Conservation (phyloP, 2,888 invertebrate genomes). For the Ophion obscuratus region DNA sequence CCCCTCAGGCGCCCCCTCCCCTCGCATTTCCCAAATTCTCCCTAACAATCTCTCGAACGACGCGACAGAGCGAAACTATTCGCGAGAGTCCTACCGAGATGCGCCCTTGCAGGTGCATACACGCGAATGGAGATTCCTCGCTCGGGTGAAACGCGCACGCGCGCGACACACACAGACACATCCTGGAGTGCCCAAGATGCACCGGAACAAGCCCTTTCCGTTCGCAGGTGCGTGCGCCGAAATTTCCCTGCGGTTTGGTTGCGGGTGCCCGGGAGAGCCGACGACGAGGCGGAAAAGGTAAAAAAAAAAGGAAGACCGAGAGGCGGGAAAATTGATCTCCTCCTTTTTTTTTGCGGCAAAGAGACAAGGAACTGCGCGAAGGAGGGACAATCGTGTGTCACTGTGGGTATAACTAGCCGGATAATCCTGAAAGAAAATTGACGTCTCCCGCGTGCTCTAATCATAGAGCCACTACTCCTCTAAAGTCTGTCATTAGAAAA, state of each 20-base stretch:
- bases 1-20: not conserved
- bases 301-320: constrained; percentile 3
- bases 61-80: constrained; percentile 67
- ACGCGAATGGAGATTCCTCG: constrained; percentile 39
- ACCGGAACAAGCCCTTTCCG: constrained; percentile 59
- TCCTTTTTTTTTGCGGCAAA: constrained; percentile 21
- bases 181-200: constrained; percentile 9
- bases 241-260: constrained; percentile 43
- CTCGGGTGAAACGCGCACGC: constrained; percentile 28
- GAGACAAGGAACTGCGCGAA: not conserved
- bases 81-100: constrained; percentile 64
- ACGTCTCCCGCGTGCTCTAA: constrained; percentile 37
- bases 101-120: constrained; percentile 67
- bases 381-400: constrained; percentile 50
- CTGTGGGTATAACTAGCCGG: constrained; percentile 51
- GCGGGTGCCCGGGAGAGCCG: not conserved
- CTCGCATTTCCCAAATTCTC: constrained; percentile 43
- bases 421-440: constrained; percentile 59
- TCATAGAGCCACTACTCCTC: constrained; percentile 37
- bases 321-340: constrained; percentile 42
- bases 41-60: constrained; percentile 51
- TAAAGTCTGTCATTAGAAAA: constrained; percentile 52
- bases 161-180: constrained; percentile 9
- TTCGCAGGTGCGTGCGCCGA: constrained; percentile 48
- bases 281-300: not conserved